Evolutionary conservation across 1,140 invertebrate species (phyloP), one percentile per base, ranked within the genome.

Genomic region (Dinoponera quadriceps): DNA sequence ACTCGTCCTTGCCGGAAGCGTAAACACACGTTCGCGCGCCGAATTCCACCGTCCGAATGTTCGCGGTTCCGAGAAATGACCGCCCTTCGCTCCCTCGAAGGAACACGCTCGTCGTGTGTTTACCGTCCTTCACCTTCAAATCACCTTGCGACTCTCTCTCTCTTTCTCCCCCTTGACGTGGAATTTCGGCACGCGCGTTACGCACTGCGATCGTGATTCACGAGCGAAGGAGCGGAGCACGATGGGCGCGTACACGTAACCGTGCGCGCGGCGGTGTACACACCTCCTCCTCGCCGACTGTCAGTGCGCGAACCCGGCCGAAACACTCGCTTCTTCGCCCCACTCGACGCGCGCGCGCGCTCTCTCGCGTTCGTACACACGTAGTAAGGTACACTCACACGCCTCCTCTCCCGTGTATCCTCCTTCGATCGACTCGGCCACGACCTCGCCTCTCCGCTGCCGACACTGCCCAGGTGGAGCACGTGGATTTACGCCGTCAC

Each of bases 401-500:
- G 59, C 48, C 29, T 33, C 1, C 18, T 44, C 27, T 57, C 38
- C 22, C 13, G 49, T 55, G 29, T 18, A 25, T 57, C 75, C 65
- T 33, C 51, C 18, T 44, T 69, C 65, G 75, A 80, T 80, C 75
- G 62, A 55, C 62, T 29, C 60, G 72, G 63, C 74, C 20, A 20
- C 63, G 62, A 57, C 75, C 62, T 78, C 75, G 63, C 33, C 63
- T 44, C 75, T 16, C 49, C 54, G n/a, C 69, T 29, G 20, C 54
- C 44, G 73, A 54, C 62, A 44, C 62, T 78, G 38, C 49, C 48
- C 62, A 20, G 11, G 57, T 27, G 29, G 25, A 78, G 75, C 75
- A 80, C 75, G 75, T 80, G 75, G 75, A 69, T 69, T 66, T 29
- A 80, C 65, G 49, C 51, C 73, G 73, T 75, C 73, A 18, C 44